Evolutionary conservation across 2,113 vertebrate genomes (phyloP), one percentile per base, ranked within the genome.

Genomic region (Erinaceus europaeus): DNA sequence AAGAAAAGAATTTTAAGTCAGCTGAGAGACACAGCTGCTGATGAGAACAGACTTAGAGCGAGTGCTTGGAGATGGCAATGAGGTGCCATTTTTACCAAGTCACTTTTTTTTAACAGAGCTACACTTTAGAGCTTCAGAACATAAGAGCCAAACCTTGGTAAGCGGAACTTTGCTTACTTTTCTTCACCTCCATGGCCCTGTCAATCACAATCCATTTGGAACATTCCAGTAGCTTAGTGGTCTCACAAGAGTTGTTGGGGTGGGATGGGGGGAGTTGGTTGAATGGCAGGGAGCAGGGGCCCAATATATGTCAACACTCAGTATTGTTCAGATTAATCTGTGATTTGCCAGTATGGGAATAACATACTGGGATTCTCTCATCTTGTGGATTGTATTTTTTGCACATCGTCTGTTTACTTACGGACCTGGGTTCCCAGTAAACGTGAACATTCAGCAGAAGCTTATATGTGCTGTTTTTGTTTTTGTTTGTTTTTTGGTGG

Each of bases 91-190:
- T 94, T 91, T 85, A 92, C 74, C n/a, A 86, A 95, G 94, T 94
- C 81, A 92, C 88, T 94, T 95, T 93, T 88, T 92, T 68, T 87
- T 90, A 89, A 80, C 73, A 96, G 93, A 88, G 32, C 67, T 87
- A 93, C 92, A 65, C 36, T 93, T 90, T 95, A 96, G 93, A 69
- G 93, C 81, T 87, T 96, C 81, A 86, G 88, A 81, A 94, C 96
- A 72, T 12, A 91, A 76, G 93, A 93, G 55, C 48, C 75, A 87
- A 75, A 76, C 21, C 29, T 91, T 92, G 57, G 42, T 92, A 72
- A 93, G 92, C 74, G 42, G 18, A 80, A 84, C 11, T 92, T 87
- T 85, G 86, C 91, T 93, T 92, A 85, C 90, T 91, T 71, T 18
- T 68, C 55, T 32, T 89, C 86, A 88, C 84, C 87, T 36, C 68